Percentiles rank a stretch among this genome's conserved stretches.
These are phyloP conservation scores for Dynastes maya DNA, from an alignment of 2,888 invertebrate genomes.

Conservation along the genomic window DNA sequence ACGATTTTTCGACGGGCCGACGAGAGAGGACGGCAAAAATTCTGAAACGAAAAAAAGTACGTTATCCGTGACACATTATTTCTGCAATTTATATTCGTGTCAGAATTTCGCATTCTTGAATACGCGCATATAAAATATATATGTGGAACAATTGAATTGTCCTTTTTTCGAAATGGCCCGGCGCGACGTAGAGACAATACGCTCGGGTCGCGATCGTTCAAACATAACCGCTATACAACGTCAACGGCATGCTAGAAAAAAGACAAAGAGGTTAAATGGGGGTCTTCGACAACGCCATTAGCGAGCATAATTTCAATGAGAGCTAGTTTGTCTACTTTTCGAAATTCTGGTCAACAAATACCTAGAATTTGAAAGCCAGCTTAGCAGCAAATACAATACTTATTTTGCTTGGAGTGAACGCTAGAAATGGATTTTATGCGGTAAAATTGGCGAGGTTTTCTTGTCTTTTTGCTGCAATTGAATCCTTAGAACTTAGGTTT, in stretches of 20 bases:
- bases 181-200: constrained; percentile 57
- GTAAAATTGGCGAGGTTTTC: too few species aligned
- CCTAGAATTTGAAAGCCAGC: too few species aligned
- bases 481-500: too few species aligned
- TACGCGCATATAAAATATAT: constrained; percentile 57
- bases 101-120: constrained; percentile 62
- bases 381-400: too few species aligned
- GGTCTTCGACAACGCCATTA: not conserved
- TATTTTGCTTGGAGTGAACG: too few species aligned
- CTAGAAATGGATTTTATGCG: too few species aligned
- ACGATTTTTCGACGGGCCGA: constrained; percentile 51
- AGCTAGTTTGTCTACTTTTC: too few species aligned
- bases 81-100: constrained; percentile 60
- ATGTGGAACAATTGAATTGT: constrained; percentile 60
- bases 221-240: constrained; percentile 66
- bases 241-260: constrained; percentile 67
- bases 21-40: constrained; percentile 44
- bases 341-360: too few species aligned
- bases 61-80: constrained; percentile 57
- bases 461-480: too few species aligned
- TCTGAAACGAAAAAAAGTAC: constrained; percentile 36
- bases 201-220: constrained; percentile 59
- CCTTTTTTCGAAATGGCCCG: constrained; percentile 56
- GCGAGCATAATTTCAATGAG: not conserved
- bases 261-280: constrained; percentile 51